Conservation (phyloP, 2,797 vertebrate species). For the Sternotherus odoratus region DNA sequence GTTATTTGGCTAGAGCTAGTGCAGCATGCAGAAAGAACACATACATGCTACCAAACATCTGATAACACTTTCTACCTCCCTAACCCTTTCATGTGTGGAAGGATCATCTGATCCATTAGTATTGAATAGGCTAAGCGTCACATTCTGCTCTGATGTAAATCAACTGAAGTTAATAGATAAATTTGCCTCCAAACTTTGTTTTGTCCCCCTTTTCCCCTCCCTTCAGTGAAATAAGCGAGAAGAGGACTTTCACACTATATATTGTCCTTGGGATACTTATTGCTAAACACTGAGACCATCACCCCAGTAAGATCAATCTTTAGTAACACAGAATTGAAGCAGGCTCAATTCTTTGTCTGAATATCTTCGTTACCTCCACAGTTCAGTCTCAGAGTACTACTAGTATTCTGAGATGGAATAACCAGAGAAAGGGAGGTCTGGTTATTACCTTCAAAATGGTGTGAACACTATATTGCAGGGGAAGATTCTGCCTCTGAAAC, state of each 20-base stretch:
- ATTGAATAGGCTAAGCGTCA: not conserved
- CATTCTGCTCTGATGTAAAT: not conserved
- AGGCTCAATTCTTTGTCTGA: not conserved
- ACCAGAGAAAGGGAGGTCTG: not conserved
- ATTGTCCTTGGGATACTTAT: accelerated
- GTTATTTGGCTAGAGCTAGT: too few relatives aligned
- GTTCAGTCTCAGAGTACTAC: not conserved
- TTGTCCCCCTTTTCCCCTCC: too few relatives aligned
- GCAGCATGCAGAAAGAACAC: too few relatives aligned
- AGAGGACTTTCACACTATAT: accelerated
- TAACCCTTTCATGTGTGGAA: not conserved
- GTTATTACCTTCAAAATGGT: not conserved
- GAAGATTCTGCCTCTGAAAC: not conserved
- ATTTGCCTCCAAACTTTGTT: not conserved
- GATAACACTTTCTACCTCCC: not conserved
- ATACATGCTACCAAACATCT: too few relatives aligned
- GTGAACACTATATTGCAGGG: not conserved
- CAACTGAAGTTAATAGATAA: not conserved
- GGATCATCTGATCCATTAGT: not conserved
- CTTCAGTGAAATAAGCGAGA: not conserved
- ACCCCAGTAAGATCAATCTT: not conserved
- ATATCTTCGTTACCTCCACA: accelerated
- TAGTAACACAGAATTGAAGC: not conserved
- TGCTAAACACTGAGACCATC: not conserved
- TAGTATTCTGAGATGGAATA: not conserved